These are phyloP conservation scores for Seira musarum DNA, from an alignment of 2,888 invertebrate genomes.

Conservation along the genomic window DNA sequence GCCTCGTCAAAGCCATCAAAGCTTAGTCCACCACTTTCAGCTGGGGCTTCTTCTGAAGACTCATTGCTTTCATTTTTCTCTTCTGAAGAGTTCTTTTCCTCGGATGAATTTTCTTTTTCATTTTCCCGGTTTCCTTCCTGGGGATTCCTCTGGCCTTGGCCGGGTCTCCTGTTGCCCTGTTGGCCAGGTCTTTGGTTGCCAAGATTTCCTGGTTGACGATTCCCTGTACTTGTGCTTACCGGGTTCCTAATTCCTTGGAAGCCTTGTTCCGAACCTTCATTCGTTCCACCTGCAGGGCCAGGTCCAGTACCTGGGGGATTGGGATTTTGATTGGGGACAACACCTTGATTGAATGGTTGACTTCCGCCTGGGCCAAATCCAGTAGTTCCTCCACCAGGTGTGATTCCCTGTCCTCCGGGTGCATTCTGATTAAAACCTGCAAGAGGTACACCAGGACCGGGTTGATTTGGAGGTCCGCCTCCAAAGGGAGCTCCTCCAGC, in stretches of 20 bases:
- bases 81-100: constrained; percentile 44
- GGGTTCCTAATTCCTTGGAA: constrained; percentile 37
- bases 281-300: not conserved
- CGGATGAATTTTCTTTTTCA: constrained; percentile 34
- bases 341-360: constrained; percentile 14
- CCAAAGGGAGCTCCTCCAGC: not conserved
- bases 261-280: constrained; percentile 1
- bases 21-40: constrained; percentile 23
- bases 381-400: not conserved
- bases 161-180: constrained; percentile 26
- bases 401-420: not conserved
- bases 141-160: not conserved
- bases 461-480: not conserved
- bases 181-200: constrained; percentile 8
- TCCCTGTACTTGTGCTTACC: not conserved
- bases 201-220: constrained; percentile 20
- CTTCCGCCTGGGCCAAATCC: not conserved
- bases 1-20: constrained; percentile 15
- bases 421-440: not conserved
- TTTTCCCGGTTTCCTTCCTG: constrained; percentile 23
- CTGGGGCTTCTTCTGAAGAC: constrained; percentile 51
- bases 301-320: constrained; percentile 6
- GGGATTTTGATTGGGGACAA: constrained; percentile 1
- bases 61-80: constrained; percentile 29
- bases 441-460: not conserved